A percentile compares a stretch with the other conserved stretches of the same genome.
phyloP scores from a whole-genome alignment of 2,797 vertebrate species.

The Myotis pilosus region DNA sequence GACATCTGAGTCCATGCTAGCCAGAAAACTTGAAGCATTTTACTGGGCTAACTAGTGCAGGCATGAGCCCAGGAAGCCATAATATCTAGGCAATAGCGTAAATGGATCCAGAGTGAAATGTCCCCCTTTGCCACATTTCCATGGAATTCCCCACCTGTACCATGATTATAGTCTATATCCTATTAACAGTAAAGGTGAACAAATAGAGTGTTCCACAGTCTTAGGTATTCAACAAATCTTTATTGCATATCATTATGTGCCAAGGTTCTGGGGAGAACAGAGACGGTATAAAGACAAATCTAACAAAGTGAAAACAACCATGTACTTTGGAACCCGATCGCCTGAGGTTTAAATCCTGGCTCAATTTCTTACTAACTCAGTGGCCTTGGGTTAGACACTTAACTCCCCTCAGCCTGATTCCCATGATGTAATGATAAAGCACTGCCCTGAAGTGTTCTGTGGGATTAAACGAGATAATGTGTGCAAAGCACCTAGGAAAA shows the following conservation, averaged over 20 bases:
- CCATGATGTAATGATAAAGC: neutral
- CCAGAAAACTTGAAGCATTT: neutral
- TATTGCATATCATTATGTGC: neutral
- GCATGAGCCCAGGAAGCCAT: neutral
- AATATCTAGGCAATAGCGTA: neutral
- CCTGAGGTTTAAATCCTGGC: neutral
- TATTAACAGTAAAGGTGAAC: neutral
- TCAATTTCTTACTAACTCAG: neutral
- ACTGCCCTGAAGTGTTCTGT: neutral
- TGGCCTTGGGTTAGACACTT: neutral
- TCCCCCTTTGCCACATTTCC: neutral
- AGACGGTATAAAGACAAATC: neutral
- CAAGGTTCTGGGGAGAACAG: neutral
- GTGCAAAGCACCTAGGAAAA: neutral
- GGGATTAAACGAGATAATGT: neutral
- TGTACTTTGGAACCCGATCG: neutral
- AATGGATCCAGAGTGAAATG: neutral
- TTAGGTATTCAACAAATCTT: constrained; percentile 23
- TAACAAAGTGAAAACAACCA: neutral
- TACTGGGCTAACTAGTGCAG: neutral
- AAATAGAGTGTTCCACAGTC: neutral
- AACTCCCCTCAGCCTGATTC: neutral
- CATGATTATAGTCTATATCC: neutral
- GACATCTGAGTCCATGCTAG: neutral
- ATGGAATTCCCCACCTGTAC: neutral